Percentiles rank a stretch among this genome's conserved stretches.
phyloP scores from a whole-genome alignment of 2,888 invertebrate genomes.

The Nemotelus nigrinus region DNA sequence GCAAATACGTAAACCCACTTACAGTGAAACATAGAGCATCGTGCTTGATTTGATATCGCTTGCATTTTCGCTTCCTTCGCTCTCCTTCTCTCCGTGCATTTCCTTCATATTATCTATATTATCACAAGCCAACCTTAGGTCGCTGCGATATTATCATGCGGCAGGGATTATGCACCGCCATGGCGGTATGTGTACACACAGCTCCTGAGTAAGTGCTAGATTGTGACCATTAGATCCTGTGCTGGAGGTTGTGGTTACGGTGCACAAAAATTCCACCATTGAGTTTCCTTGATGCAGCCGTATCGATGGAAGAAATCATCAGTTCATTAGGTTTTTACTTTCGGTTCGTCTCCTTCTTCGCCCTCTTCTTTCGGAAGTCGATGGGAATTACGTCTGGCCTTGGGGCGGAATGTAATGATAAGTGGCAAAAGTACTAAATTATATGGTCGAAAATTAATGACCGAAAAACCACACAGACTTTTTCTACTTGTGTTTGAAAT shows the following conservation, averaged over 20 bases:
- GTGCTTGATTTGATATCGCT: constrained; percentile 9
- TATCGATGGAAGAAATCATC: constrained; percentile 54
- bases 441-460: constrained; percentile 28
- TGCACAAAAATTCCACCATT: not conserved
- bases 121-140: constrained; percentile 13
- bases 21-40: not conserved
- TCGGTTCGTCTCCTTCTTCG: constrained; percentile 52
- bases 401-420: not conserved
- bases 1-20: not conserved
- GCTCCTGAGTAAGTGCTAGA: not conserved
- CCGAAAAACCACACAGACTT: not conserved
- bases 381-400: constrained; percentile 15
- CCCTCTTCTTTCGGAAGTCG: constrained; percentile 50
- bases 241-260: not conserved
- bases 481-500: too few relatives aligned
- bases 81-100: not conserved
- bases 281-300: constrained; percentile 33
- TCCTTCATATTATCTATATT: not conserved
- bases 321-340: constrained; percentile 54
- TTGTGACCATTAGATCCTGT: not conserved
- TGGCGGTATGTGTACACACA: not conserved
- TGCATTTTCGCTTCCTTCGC: not conserved
- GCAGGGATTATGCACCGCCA: constrained; percentile 22
- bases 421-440: constrained; percentile 4
- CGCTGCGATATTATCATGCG: constrained; percentile 3